Percentiles rank a stretch among this genome's conserved stretches.
phyloP scores from a whole-genome alignment of 2,888 invertebrate species.

The Leptinotarsa rubiginosa region DNA sequence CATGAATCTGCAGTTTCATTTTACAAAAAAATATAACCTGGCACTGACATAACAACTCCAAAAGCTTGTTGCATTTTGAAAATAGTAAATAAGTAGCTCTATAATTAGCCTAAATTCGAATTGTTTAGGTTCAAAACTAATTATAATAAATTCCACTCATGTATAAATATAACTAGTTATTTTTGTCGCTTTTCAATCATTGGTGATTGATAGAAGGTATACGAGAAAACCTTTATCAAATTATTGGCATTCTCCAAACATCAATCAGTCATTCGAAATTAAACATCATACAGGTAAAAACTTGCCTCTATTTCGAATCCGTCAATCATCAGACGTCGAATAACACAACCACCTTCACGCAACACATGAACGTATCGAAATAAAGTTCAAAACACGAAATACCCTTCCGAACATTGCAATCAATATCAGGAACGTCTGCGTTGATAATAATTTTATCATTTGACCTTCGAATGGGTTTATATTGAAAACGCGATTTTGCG shows the following conservation, averaged over 20 bases:
- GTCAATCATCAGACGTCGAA: slow-evolving; percentile 13
- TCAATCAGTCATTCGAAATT: neutral
- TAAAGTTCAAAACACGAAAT: slow-evolving; percentile 19
- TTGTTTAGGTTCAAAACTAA: too few relatives aligned
- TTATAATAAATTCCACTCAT: too few relatives aligned
- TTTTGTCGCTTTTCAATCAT: too few relatives aligned
- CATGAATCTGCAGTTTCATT: too few relatives aligned
- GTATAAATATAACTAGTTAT: too few relatives aligned
- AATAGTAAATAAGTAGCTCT: too few relatives aligned
- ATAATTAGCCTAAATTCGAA: too few relatives aligned
- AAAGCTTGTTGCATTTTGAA: too few relatives aligned
- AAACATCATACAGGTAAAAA: neutral
- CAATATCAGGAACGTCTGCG: slow-evolving; percentile 21
- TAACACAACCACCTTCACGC: slow-evolving; percentile 4
- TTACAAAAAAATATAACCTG: too few relatives aligned
- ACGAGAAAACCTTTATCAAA: neutral
- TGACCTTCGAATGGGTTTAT: slow-evolving; percentile 14
- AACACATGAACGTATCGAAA: slow-evolving; percentile 11
- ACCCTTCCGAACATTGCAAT: slow-evolving; percentile 14
- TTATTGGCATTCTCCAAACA: neutral
- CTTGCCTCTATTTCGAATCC: slow-evolving; percentile 10
- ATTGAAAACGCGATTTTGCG: neutral
- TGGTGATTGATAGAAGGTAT: neutral
- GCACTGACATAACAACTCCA: too few relatives aligned
- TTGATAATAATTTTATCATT: slow-evolving; percentile 21